Evolutionary conservation across 1,140 invertebrate species (phyloP), one percentile per base, ranked within the genome.

Genomic region (Drosophila nigromelanica): DNA sequence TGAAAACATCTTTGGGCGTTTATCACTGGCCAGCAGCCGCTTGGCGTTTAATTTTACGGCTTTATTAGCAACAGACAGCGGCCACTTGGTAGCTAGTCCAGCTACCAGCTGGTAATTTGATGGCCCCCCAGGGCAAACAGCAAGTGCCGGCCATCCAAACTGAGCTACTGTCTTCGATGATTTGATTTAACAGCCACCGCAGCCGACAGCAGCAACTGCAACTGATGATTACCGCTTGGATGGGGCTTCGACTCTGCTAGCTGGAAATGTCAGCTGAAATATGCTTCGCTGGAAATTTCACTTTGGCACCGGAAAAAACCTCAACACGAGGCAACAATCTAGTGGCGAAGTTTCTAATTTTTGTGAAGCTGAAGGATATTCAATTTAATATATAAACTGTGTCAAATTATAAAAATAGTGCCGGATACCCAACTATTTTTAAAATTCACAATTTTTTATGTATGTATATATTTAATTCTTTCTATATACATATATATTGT

Each of bases 11-110:
- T 83, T 58, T 73, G 77, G 80, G 82, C 71, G 79, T 87, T 86
- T 86, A 86, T 86, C 82, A 86, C 82, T 89, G 82, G 48, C 47
- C 52, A 59, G 42, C 24, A 52, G 55, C 51, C 83, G 67, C 74
- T 76, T 73, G 79, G 72, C 79, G 76, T 87, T 87, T 89, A 87
- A 89, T 89, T 87, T 87, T 87, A 87, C 83, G 83, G 83, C 83
- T 87, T 87, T 89, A 87, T 87, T 87, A 87, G 66, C 68, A 68
- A 15, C 61, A 48, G 35, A 33, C 40, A 35, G 30, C 58, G 27
- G 12, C 43, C 24, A 12, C 43, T 54, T 56, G 50, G 11, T 5
- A 37, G 47, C 42, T 50, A 50, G 35, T 40, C 59, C 5, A 27
- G 11, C 50, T 37, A 30, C 30, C 60, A 67, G 39, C 54, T 61